Conservation (phyloP, 2,797 vertebrate species). For the Coilia nasus region DNA sequence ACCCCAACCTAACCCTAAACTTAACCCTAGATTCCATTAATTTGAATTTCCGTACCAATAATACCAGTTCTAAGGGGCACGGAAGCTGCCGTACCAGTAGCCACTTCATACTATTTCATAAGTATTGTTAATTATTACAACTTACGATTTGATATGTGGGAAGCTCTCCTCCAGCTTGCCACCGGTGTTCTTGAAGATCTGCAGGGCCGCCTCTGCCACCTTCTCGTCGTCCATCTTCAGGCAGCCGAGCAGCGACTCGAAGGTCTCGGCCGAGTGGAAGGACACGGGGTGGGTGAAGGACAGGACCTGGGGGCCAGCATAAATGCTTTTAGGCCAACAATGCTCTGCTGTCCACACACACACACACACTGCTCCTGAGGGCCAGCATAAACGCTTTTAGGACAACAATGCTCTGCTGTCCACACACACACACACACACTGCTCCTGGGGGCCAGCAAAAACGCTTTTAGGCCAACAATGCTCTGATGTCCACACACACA, state of each 20-base stretch:
- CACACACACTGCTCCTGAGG: neutral
- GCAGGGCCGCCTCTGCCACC: constrained; percentile 95
- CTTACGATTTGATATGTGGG: constrained; percentile 96
- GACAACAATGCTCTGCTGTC: too few relatives aligned
- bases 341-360: too few relatives aligned
- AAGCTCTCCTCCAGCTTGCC: constrained; percentile 97
- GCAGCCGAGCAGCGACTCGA: constrained; percentile 95
- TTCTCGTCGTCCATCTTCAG: constrained; percentile 99
- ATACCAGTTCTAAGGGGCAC: too few relatives aligned
- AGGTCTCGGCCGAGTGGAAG: constrained; percentile 99
- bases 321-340: neutral
- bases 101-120: too few relatives aligned
- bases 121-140: constrained; percentile 36
- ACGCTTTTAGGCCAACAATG: too few relatives aligned
- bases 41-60: too few relatives aligned
- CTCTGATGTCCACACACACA: too few relatives aligned
- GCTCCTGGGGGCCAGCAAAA: too few relatives aligned
- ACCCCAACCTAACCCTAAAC: too few relatives aligned
- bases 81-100: too few relatives aligned
- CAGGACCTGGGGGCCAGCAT: constrained; percentile 79
- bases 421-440: neutral
- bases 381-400: too few relatives aligned
- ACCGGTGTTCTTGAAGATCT: constrained; percentile 98
- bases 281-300: constrained; percentile 98
- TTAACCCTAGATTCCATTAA: too few relatives aligned